Conservation (phyloP, 1,140 invertebrate species). For the Drosophila kohkoa region DNA sequence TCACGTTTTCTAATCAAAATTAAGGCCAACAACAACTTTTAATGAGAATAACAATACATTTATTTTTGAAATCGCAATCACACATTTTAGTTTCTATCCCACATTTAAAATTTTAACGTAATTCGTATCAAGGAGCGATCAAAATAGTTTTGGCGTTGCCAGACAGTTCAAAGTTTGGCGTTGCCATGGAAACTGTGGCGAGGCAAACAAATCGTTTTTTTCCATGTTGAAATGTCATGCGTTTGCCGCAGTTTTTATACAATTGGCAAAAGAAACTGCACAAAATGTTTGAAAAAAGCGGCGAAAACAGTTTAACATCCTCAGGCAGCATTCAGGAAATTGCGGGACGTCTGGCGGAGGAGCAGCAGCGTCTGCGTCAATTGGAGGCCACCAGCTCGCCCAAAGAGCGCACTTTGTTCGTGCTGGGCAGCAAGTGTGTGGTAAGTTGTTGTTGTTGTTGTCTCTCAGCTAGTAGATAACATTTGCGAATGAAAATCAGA, state of each 20-base stretch:
- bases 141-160: background rate
- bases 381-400: slow-evolving; percentile 56
- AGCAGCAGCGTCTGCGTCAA: slow-evolving; percentile 68
- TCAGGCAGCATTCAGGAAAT: slow-evolving; percentile 81
- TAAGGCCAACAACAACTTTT: too few species aligned
- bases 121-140: background rate
- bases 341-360: slow-evolving; percentile 75
- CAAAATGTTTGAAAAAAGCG: slow-evolving; percentile 70
- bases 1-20: too few species aligned
- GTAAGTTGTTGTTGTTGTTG: slow-evolving; percentile 84
- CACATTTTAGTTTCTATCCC: too few species aligned
- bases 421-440: slow-evolving; percentile 86
- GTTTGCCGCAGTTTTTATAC: slow-evolving; percentile 60
- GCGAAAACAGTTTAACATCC: slow-evolving; percentile 29
- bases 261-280: slow-evolving; percentile 57
- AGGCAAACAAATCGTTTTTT: slow-evolving; percentile 22
- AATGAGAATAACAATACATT: too few species aligned
- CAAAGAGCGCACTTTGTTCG: slow-evolving; percentile 86
- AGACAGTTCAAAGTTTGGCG: background rate
- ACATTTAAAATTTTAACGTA: too few species aligned
- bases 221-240: slow-evolving; percentile 49
- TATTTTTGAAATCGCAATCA: too few species aligned
- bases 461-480: background rate
- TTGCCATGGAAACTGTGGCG: slow-evolving; percentile 41
- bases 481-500: background rate